A percentile compares a stretch with the other conserved stretches of the same genome.
Evolutionary conservation across 2,888 invertebrate genomes (phyloP).

Genomic region (Drosophila ustulata): DNA sequence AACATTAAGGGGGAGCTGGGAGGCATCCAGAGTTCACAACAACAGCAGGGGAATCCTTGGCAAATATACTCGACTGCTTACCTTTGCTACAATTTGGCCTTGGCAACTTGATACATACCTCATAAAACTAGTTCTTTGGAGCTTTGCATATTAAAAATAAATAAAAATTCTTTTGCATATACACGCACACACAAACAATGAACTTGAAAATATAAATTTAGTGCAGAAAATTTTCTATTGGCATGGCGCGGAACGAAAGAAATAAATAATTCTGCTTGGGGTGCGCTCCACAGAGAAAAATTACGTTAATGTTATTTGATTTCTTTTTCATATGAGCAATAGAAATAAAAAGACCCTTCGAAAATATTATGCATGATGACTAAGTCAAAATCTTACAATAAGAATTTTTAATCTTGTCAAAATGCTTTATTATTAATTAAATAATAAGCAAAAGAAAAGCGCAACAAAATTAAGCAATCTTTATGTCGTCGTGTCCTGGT

Average conservation of each 20-base stretch:
- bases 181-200: slow-evolving; percentile 50
- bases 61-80: slow-evolving; percentile 26
- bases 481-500: too few relatives aligned
- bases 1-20: background rate
- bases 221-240: slow-evolving; percentile 28
- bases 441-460: too few relatives aligned
- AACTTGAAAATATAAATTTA: slow-evolving; percentile 65
- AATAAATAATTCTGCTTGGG: slow-evolving; percentile 39
- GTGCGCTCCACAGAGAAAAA: background rate
- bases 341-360: too few relatives aligned
- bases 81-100: slow-evolving; percentile 33
- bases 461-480: too few relatives aligned
- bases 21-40: slow-evolving; percentile 60
- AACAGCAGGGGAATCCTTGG: background rate
- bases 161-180: slow-evolving; percentile 37
- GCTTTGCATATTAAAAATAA: slow-evolving; percentile 49
- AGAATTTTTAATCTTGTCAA: too few relatives aligned
- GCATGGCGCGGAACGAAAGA: slow-evolving; percentile 1
- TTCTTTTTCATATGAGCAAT: too few relatives aligned
- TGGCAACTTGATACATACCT: slow-evolving; percentile 50
- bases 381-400: too few relatives aligned
- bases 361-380: too few relatives aligned
- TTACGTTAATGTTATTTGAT: too few relatives aligned
- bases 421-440: too few relatives aligned
- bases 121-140: slow-evolving; percentile 11